A percentile compares a stretch with the other conserved stretches of the same genome.
Evolutionary conservation across 1,140 invertebrate species (phyloP).

Genomic region (Diachasmimorpha longicaudata): DNA sequence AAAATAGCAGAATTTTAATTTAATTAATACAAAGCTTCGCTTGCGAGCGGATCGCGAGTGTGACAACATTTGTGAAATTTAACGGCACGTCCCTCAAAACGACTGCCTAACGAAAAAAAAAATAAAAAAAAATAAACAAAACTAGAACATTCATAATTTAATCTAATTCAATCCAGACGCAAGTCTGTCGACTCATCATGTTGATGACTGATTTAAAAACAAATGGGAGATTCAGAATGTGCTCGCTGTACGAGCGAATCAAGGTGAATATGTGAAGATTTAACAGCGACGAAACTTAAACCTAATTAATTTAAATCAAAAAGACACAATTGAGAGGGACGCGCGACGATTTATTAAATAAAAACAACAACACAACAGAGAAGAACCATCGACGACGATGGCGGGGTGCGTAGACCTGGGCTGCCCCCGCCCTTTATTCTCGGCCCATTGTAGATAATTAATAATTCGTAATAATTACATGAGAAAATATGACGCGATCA

Average conservation of each 20-base stretch:
- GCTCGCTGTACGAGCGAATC: not conserved
- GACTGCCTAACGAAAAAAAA: constrained; percentile 8
- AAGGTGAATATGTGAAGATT: not conserved
- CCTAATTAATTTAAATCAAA: not conserved
- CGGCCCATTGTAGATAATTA: constrained; percentile 64
- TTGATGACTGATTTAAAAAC: constrained; percentile 1
- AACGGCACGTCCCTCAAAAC: constrained; percentile 15
- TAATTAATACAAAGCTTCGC: not conserved
- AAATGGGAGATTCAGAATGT: not conserved
- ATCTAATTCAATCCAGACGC: not conserved
- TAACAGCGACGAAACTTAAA: not conserved
- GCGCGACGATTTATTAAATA: constrained; percentile 45
- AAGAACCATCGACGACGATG: constrained; percentile 52
- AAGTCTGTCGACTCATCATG: not conserved
- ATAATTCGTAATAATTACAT: constrained; percentile 44
- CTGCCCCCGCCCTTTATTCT: constrained; percentile 60
- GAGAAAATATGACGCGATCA: constrained; percentile 41
- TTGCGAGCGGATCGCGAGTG: constrained; percentile 18
- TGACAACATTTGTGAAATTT: constrained; percentile 45
- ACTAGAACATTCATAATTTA: constrained; percentile 13
- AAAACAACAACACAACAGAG: constrained; percentile 19
- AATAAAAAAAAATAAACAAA: constrained; percentile 10
- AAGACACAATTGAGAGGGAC: constrained; percentile 46
- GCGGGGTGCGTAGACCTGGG: constrained; percentile 63
- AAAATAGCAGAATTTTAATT: constrained; percentile 23